A percentile compares a stretch with the other conserved stretches of the same genome.
Evolutionary conservation across 2,888 invertebrate genomes (phyloP).

Genomic region (Caenorhabditis sp.): DNA sequence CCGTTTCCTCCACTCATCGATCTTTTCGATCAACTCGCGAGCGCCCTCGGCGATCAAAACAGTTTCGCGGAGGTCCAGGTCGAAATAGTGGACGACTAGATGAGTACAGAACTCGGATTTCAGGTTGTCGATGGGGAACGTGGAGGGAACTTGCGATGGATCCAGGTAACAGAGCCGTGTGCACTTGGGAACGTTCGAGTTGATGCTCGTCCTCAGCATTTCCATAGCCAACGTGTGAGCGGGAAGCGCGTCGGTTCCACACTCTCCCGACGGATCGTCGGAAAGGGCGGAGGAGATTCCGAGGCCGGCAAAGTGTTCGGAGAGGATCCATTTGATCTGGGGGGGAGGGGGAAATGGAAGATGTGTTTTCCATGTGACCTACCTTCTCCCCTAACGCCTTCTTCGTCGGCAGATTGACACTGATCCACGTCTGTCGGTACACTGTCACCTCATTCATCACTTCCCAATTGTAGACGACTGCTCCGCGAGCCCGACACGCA

Average conservation of each 20-base stretch:
- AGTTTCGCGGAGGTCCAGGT: slow-evolving; percentile 24
- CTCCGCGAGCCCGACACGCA: slow-evolving; percentile 48
- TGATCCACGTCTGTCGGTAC: slow-evolving; percentile 37
- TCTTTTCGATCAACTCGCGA: slow-evolving; percentile 8
- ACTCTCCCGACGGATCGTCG: slow-evolving; percentile 43
- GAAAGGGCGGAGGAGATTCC: slow-evolving; percentile 24
- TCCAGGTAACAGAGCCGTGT: slow-evolving; percentile 49
- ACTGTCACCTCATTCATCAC: slow-evolving; percentile 48
- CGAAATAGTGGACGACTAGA: slow-evolving; percentile 38
- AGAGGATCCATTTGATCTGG: slow-evolving; percentile 48
- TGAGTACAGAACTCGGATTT: slow-evolving; percentile 49
- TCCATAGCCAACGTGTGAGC: slow-evolving; percentile 36
- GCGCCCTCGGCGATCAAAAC: slow-evolving; percentile 6
- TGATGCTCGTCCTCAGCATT: slow-evolving; percentile 10
- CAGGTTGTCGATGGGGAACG: slow-evolving; percentile 47
- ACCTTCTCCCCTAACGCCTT: slow-evolving; percentile 44
- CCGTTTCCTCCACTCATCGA: slow-evolving; percentile 35
- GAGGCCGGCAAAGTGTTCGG: slow-evolving; percentile 39
- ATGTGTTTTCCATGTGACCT: too few species aligned
- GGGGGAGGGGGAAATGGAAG: not conserved
- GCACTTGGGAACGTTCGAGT: slow-evolving; percentile 29
- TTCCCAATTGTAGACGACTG: slow-evolving; percentile 31
- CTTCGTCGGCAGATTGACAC: slow-evolving; percentile 33
- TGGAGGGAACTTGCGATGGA: slow-evolving; percentile 20
- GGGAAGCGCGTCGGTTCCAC: slow-evolving; percentile 40